Evolutionary conservation across 2,113 vertebrate species (phyloP), one percentile per base, ranked within the genome.

Genomic region (Rhodinocichla rosea): DNA sequence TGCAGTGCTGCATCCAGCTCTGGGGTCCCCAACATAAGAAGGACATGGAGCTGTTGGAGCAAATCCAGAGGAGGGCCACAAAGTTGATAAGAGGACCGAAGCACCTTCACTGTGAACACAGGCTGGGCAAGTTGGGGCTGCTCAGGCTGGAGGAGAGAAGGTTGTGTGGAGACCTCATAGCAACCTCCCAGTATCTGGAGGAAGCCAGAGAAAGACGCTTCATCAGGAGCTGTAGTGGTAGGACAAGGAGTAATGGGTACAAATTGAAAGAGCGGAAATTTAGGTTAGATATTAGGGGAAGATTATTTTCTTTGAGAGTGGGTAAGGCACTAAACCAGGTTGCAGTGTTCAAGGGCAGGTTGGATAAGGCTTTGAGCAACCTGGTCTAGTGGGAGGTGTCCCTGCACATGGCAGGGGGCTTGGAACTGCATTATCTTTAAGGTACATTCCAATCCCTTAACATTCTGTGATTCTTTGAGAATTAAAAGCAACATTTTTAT

Each of bases 61-160:
- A 69, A 23, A 23, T 62, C n/a, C 20, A 47, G n/a, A 83, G 30
- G 20, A 45, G 9, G 9, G 11, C 10, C 53, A 60, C 13, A 11
- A 30, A 68, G 16, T n/a, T 60, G 76, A 1, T 44, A 28, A 45
- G 24, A 62, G n/a, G 30, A 22, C 17, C 35, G 17, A 15, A 83
- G 21, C 24, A 40, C 8, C 20, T 55, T 39, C 6, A 1, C 21
- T 32, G 0, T 27, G 30, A 62, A 40, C 15, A 35, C 8, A 15
- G 37, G 4, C n/a, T 55, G 47, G 28, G 62, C 27, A 26, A 62
- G 26, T 11, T 62, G 40, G 30, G 9, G 11, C 30, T 89, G 35
- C 10, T 40, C 21, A 69, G 47, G 20, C n/a, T 47, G 14, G n/a
- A 55, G n/a, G 60, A 53, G 28, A 60, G 45, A 26, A 52, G 14